Evolutionary conservation across 1,140 invertebrate genomes (phyloP).

Genomic region (Wiebesia pumilae): DNA sequence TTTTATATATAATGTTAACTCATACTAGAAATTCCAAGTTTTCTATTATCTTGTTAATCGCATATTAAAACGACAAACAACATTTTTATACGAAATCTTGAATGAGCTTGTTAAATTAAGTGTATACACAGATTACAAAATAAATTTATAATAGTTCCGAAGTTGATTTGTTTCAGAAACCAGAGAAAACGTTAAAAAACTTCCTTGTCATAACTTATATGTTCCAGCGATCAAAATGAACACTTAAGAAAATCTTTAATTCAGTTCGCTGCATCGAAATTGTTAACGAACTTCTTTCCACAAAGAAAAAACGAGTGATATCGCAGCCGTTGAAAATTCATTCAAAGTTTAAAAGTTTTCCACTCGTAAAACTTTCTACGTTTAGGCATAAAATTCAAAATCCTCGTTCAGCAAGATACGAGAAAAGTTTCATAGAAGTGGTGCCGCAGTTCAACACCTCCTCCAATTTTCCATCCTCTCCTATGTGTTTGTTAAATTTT

Average conservation of each 20-base stretch:
- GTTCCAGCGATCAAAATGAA: not conserved
- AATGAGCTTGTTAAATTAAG: too few relatives aligned
- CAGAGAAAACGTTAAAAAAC: not conserved
- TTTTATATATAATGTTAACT: not conserved
- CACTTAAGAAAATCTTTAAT: constrained; percentile 1
- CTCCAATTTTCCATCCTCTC: constrained; percentile 25
- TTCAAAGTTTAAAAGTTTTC: constrained; percentile 6
- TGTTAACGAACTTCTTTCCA: not conserved
- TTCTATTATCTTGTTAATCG: not conserved
- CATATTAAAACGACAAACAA: not conserved
- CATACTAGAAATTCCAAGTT: not conserved
- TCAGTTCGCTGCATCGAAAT: not conserved
- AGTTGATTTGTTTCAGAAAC: not conserved
- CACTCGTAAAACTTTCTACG: not conserved
- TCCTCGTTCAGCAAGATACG: not conserved
- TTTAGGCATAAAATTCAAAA: constrained; percentile 30
- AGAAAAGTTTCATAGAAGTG: constrained; percentile 8
- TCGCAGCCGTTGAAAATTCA: constrained; percentile 32
- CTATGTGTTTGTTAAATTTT: constrained; percentile 27
- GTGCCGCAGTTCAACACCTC: constrained; percentile 10
- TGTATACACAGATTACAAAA: too few relatives aligned
- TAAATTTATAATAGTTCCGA: not conserved
- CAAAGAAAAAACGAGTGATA: not conserved
- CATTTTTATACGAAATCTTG: not conserved
- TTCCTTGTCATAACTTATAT: not conserved